Conservation (phyloP, 1,140 invertebrate species). For the Apis mellifera region Amel_HAv3.1 CM009943.2:3142001-3142500, state of each 20-base stretch:
- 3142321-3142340: constrained; percentile 76
- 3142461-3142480: too few relatives aligned
- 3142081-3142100: constrained; percentile 71
- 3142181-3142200: constrained; percentile 26
- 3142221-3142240: constrained; percentile 47
- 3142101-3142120: constrained; percentile 36
- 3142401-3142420: neutral
- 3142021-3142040: neutral
- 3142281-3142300: constrained; percentile 76
- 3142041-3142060: constrained; percentile 72
- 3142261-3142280: constrained; percentile 71
- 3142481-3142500: too few relatives aligned
- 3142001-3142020: constrained; percentile 45
- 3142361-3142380: constrained; percentile 20
- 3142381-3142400: neutral
- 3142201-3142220: constrained; percentile 32
- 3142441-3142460: too few relatives aligned
- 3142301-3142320: constrained; percentile 71
- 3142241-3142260: constrained; percentile 75
- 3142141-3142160: constrained; percentile 1
- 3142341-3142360: constrained; percentile 51
- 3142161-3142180: neutral
- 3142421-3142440: too few relatives aligned
- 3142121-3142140: constrained; percentile 20
- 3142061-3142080: constrained; percentile 66